These are phyloP conservation scores for Rhyacophila brunnea DNA, from an alignment of 1,140 invertebrate species.

Conservation along the genomic window DNA sequence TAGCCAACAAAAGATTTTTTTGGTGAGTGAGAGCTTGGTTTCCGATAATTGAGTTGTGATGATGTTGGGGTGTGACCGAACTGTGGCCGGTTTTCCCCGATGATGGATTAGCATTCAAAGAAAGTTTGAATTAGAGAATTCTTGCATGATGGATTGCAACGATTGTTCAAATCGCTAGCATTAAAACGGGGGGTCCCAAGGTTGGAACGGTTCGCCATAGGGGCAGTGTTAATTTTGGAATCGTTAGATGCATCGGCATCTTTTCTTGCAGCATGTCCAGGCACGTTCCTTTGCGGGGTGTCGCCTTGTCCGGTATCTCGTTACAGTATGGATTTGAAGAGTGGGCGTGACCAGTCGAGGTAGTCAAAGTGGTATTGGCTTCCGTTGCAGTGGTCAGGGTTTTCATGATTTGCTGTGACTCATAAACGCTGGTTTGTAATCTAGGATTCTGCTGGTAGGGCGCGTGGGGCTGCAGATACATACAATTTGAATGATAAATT, in stretches of 20 bases:
- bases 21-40: not conserved
- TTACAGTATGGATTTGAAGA: slow-evolving; percentile 11
- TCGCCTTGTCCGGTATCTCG: not conserved
- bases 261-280: slow-evolving; percentile 12
- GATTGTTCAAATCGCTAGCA: not conserved
- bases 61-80: not conserved
- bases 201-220: not conserved
- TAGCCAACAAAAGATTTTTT: too few species aligned
- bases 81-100: not conserved
- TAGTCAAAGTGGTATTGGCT: slow-evolving; percentile 31
- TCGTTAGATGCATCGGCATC: slow-evolving; percentile 1
- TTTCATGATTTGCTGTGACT: too few species aligned
- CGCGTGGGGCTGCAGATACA: too few species aligned
- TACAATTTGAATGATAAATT: too few species aligned
- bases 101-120: slow-evolving; percentile 1
- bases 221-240: not conserved
- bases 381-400: slow-evolving; percentile 36
- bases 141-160: not conserved
- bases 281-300: slow-evolving; percentile 5
- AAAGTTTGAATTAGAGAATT: slow-evolving; percentile 21
- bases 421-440: too few species aligned
- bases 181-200: not conserved
- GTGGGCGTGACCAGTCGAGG: slow-evolving; percentile 20
- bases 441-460: too few species aligned
- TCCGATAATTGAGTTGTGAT: not conserved